These are phyloP conservation scores for Conomelus anceps DNA, from an alignment of 2,888 invertebrate genomes.

Conservation along the genomic window DNA sequence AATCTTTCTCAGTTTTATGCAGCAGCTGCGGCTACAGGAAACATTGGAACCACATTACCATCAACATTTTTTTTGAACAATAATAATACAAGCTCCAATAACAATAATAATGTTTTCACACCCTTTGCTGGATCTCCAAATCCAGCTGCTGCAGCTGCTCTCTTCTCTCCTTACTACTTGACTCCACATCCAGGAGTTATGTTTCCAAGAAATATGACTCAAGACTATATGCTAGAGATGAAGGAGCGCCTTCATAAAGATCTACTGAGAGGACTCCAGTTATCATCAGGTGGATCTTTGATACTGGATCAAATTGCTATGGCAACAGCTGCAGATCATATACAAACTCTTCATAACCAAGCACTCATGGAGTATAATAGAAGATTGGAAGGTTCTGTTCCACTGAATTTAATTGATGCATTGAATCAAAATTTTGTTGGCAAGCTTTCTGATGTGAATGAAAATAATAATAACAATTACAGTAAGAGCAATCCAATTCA, in stretches of 20 bases:
- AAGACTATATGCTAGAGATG: constrained; percentile 56
- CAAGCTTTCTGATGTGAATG: background rate
- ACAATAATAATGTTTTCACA: constrained; percentile 19
- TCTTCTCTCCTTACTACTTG: constrained; percentile 52
- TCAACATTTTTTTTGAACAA: background rate
- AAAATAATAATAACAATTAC: background rate
- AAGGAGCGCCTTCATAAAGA: constrained; percentile 59
- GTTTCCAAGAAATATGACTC: constrained; percentile 44
- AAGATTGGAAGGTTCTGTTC: constrained; percentile 15
- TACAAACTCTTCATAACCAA: constrained; percentile 35
- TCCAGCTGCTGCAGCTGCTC: constrained; percentile 14
- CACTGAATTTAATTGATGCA: background rate
- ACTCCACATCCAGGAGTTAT: constrained; percentile 51
- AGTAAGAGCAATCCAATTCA: constrained; percentile 31
- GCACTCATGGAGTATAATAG: constrained; percentile 33
- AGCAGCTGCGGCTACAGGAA: background rate
- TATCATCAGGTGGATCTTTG: constrained; percentile 60
- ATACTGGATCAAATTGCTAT: constrained; percentile 44
- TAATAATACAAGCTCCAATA: background rate
- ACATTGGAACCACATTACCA: background rate
- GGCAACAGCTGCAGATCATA: constrained; percentile 30
- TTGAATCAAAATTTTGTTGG: background rate
- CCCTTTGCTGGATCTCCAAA: constrained; percentile 9
- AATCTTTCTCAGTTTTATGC: constrained; percentile 21
- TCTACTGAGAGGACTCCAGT: constrained; percentile 55